These are phyloP conservation scores for Lepus timidus DNA, from an alignment of 2,113 vertebrate species.

Conservation along the genomic window DNA sequence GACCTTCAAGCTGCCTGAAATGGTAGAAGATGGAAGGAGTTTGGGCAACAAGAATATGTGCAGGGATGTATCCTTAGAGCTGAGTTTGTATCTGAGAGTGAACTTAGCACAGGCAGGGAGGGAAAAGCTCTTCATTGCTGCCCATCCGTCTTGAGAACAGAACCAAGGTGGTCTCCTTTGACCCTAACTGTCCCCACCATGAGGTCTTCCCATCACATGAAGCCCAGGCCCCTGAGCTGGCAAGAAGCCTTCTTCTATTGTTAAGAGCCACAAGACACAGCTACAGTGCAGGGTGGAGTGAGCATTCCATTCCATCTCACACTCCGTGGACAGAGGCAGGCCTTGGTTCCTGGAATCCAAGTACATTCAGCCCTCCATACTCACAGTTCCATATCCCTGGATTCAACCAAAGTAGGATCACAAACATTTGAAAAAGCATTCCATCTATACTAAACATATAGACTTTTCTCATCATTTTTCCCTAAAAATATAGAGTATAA, in stretches of 20 bases:
- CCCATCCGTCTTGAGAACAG: background rate
- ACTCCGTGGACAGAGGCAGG: background rate
- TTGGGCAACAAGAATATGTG: background rate
- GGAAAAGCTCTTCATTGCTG: background rate
- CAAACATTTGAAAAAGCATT: background rate
- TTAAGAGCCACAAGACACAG: background rate
- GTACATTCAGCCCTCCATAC: background rate
- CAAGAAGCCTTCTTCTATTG: background rate
- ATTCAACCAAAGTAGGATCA: too few relatives aligned
- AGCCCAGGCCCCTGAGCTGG: background rate
- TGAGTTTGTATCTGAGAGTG: background rate
- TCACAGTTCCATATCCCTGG: background rate
- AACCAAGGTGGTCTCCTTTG: background rate
- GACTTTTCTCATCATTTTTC: background rate
- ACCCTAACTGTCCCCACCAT: background rate
- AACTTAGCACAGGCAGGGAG: background rate
- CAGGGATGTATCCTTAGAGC: background rate
- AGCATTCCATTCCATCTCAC: background rate
- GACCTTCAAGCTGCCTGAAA: background rate
- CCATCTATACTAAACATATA: background rate
- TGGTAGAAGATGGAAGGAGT: background rate
- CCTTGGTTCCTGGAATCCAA: background rate
- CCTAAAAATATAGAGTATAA: background rate
- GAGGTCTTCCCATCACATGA: background rate
- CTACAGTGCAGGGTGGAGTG: rapidly evolving